Percentiles rank a stretch among this genome's conserved stretches.
These are phyloP conservation scores for Hypomesus transpacificus DNA, from an alignment of 2,113 vertebrate species.

Conservation along the genomic window DNA sequence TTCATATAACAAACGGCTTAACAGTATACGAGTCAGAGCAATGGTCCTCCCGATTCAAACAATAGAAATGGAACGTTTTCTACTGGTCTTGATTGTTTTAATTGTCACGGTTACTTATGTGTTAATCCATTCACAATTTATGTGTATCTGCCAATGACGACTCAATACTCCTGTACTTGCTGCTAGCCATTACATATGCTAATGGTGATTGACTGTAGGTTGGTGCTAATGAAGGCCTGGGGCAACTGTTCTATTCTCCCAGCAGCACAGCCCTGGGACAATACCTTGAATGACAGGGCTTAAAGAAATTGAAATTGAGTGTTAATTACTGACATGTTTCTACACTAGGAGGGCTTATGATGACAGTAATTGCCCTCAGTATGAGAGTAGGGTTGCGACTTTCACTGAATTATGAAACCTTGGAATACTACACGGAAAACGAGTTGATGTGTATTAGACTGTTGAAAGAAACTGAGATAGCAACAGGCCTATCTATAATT, in stretches of 20 bases:
- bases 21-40: too few species aligned
- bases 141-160: conserved; percentile 26
- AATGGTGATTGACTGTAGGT: conserved; percentile 51
- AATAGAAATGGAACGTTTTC: background rate
- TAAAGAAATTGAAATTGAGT: conserved; percentile 53
- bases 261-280: conserved; percentile 49
- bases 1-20: background rate
- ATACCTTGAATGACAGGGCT: conserved; percentile 39
- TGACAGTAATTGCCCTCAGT: too few species aligned
- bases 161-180: conserved; percentile 25
- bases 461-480: conserved; percentile 3
- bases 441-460: conserved; percentile 22
- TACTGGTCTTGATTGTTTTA: conserved; percentile 9
- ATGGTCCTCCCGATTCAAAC: background rate
- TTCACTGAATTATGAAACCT: background rate
- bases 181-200: conserved; percentile 33
- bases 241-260: conserved; percentile 33
- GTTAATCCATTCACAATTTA: conserved; percentile 25
- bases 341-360: background rate
- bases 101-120: conserved; percentile 17
- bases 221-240: conserved; percentile 38
- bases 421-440: conserved; percentile 20
- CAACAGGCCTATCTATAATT: conserved; percentile 28
- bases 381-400: too few species aligned
- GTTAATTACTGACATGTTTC: conserved; percentile 32